Base-by-base conservation (phyloP, 2,113 vertebrate genomes). In the Calyptomena viridis region DNA sequence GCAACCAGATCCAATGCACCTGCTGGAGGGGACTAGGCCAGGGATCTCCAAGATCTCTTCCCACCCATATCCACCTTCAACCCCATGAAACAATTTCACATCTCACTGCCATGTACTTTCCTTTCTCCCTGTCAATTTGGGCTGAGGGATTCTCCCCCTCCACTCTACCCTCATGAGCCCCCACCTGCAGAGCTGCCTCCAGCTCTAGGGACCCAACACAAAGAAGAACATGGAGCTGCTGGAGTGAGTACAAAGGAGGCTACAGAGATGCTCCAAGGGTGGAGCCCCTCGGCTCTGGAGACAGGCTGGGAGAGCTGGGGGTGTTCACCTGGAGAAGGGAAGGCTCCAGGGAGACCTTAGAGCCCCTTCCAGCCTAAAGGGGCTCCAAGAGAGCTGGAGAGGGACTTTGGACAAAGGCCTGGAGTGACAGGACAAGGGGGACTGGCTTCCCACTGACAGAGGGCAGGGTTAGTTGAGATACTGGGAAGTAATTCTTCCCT, bases 361-460 rank as follows among this genome's bases (percentile, higher is more conserved):
- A 72, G 42, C 3, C 14, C 16, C 35, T 27, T 31, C 7, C 42
- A 35, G 49, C 25, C 30, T 49, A 22, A 42, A 42, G 35, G 13
- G 42, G 31, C 42, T 56, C 35, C 35, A 49, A 6, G n/a, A 88
- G 66, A 88, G 42, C 30, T 49, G 42, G 49, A 72, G 17, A 49
- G 25, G 24, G 58, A 35, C 25, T 49, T 2, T 1, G 31, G 5
- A 42, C 35, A 49, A 72, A 16, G 31, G 13, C 0, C 0, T 63
- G 30, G 30, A 64, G 42, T 1, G 42, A 14, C 17, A 80, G 35
- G 0, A 72, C 30, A 42, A 12, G 7, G 21, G 35, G 0, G 25
- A 44, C 42, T 31, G 25, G 49, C 21, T 80, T 49, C 63, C 5
- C 11, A 64, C 13, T 12, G 1, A 2, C 37, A 63, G 42, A 64